These are phyloP conservation scores for Chlorocebus sabaeus DNA, from an alignment of 2,113 vertebrate species.

Conservation along the genomic window DNA sequence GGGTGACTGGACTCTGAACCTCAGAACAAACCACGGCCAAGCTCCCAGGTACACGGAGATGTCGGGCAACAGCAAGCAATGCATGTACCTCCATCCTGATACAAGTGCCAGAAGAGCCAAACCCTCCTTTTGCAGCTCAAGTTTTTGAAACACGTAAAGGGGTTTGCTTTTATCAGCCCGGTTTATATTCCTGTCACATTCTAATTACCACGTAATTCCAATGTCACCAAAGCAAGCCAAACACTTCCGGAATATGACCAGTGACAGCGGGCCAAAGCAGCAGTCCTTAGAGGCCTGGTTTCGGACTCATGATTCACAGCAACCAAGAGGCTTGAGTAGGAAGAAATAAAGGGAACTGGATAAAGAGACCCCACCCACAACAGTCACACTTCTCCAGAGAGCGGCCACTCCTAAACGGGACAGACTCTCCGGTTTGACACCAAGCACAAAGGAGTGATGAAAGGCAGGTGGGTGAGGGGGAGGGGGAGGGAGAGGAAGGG, in stretches of 20 bases:
- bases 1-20: background rate
- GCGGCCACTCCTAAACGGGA: background rate
- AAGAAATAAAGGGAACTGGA: slow-evolving; percentile 59
- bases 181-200: background rate
- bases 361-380: background rate
- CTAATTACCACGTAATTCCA: background rate
- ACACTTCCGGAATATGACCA: slow-evolving; percentile 35
- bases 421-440: fast-evolving
- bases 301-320: slow-evolving; percentile 3
- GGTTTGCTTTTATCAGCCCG: slow-evolving; percentile 27
- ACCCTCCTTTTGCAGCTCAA: background rate
- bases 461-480: too few species aligned
- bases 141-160: background rate
- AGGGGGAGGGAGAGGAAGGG: too few species aligned
- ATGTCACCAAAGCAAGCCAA: slow-evolving; percentile 26
- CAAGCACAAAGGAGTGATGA: background rate
- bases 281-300: slow-evolving; percentile 53
- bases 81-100: background rate
- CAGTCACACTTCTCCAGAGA: background rate
- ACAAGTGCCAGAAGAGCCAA: background rate
- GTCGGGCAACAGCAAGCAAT: background rate
- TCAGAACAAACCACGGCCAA: background rate
- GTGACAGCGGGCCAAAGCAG: slow-evolving; percentile 46
- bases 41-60: background rate
- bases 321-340: slow-evolving; percentile 50